These are phyloP conservation scores for Drosophila emarginata DNA, from an alignment of 2,888 invertebrate genomes.

Conservation along the genomic window DNA sequence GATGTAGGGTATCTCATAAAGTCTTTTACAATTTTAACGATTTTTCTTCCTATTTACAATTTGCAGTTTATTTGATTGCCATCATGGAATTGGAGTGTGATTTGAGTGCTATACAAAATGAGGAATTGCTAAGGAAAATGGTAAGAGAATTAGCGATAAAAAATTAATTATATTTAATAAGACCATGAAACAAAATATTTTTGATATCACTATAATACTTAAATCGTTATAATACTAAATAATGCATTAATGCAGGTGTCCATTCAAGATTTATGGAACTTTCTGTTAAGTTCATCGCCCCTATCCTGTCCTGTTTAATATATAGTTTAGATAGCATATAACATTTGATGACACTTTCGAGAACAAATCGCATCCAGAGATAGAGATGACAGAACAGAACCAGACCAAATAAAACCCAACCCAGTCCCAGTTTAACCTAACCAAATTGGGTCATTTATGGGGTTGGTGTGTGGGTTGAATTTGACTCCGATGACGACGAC, in stretches of 20 bases:
- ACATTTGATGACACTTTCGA: conserved; percentile 28
- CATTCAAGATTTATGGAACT: neutral
- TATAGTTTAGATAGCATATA: conserved; percentile 3
- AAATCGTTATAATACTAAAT: too few relatives aligned
- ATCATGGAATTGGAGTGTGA: conserved; percentile 84
- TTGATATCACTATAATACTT: too few relatives aligned
- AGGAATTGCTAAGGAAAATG: conserved; percentile 90
- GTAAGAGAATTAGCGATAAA: conserved; percentile 82
- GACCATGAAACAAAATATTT: too few relatives aligned
- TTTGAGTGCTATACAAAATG: conserved; percentile 88
- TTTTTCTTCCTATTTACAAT: neutral
- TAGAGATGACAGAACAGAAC: conserved; percentile 13
- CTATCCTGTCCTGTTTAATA: neutral
- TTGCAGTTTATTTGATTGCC: conserved; percentile 14
- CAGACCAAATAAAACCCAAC: neutral
- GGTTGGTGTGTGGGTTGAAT: conserved; percentile 66
- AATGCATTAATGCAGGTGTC: neutral
- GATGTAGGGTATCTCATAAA: too few relatives aligned
- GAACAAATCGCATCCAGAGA: conserved; percentile 46
- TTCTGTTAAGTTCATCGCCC: too few relatives aligned
- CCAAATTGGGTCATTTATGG: conserved; percentile 76
- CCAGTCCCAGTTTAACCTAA: conserved; percentile 52
- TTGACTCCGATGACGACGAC: conserved; percentile 51
- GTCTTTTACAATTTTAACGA: conserved; percentile 14
- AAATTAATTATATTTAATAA: neutral